phyloP scores from a whole-genome alignment of 2,797 vertebrate genomes.

The Melopsittacus undulatus region DNA sequence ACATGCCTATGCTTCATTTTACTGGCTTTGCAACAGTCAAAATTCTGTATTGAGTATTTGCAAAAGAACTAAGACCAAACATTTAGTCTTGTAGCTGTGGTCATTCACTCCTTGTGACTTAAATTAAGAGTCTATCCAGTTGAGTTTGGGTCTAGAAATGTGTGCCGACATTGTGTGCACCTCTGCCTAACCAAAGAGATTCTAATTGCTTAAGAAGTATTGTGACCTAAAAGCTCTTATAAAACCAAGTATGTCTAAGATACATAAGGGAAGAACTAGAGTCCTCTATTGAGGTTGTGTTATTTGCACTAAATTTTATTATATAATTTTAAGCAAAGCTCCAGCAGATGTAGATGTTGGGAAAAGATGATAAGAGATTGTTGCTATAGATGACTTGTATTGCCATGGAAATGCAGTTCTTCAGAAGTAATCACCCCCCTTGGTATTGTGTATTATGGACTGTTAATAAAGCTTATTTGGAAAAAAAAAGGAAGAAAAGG shows the following conservation, averaged over 20 bases:
- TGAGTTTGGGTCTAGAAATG: background rate
- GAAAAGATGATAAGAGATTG: background rate
- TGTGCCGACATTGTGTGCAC: background rate
- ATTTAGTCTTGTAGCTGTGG: background rate
- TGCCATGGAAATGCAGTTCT: slow-evolving; percentile 40
- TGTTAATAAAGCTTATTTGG: background rate
- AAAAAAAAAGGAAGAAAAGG: background rate
- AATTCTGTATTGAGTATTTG: background rate
- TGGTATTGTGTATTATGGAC: background rate
- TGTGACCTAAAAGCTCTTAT: background rate
- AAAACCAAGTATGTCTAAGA: background rate
- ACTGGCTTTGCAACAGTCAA: background rate
- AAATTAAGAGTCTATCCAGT: background rate
- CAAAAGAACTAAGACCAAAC: background rate
- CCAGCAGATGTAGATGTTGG: background rate
- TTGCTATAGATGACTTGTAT: background rate
- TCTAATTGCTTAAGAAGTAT: background rate
- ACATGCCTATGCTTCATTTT: background rate
- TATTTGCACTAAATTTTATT: background rate
- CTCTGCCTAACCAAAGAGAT: background rate
- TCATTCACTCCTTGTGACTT: background rate
- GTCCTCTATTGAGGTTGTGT: background rate
- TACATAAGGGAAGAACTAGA: background rate
- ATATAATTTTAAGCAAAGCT: background rate
- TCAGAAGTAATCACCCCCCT: background rate